Conservation (phyloP, 2,113 vertebrate species). For the Clarias macrocephalus region DNA sequence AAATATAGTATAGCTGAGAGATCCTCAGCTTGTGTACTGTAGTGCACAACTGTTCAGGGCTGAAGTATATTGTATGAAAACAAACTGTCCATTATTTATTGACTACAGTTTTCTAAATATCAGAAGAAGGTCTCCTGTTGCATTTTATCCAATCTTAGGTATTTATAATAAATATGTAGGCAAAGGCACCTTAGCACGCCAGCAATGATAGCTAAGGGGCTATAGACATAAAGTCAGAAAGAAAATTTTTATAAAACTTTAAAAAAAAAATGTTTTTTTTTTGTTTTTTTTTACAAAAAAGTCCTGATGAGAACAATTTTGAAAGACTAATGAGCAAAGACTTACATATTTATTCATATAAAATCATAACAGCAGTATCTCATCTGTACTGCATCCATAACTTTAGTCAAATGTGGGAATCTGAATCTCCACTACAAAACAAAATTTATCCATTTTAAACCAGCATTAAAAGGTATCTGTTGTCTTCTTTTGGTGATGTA, state of each 20-base stretch:
- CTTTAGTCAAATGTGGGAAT: not conserved
- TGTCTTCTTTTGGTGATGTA: not conserved
- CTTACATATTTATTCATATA: not conserved
- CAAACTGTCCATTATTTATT: not conserved
- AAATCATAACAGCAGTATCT: not conserved
- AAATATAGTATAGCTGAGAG: not conserved
- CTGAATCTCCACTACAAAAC: not conserved
- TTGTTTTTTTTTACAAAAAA: not conserved
- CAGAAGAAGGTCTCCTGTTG: not conserved
- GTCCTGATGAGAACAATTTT: not conserved
- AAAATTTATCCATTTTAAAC: not conserved
- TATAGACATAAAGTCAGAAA: not conserved
- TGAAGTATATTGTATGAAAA: not conserved
- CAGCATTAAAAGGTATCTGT: not conserved
- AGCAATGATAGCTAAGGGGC: not conserved
- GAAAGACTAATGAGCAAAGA: not conserved
- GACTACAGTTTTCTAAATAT: not conserved
- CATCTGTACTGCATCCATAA: not conserved
- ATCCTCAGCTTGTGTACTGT: not conserved
- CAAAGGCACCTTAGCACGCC: not conserved
- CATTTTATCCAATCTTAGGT: not conserved
- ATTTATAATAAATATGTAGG: not conserved
- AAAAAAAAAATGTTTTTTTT: too few species aligned
- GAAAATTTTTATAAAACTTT: not conserved
- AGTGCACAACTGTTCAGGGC: not conserved